Conservation (phyloP, 2,888 invertebrate species). For the Tromatobia lineatoria region DNA sequence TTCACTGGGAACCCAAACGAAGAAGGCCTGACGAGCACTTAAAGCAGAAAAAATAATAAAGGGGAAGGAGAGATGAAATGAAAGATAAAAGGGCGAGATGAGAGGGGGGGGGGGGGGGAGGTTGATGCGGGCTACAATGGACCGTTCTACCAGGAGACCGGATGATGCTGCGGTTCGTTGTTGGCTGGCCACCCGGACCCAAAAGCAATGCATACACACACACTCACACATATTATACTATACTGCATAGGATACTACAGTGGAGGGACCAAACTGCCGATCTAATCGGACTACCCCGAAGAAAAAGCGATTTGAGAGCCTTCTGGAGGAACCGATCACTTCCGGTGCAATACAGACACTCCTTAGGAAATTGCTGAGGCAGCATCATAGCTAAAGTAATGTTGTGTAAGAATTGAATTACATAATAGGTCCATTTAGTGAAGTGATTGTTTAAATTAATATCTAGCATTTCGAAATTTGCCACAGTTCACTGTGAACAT, state of each 20-base stretch:
- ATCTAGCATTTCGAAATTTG: not conserved
- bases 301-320: slow-evolving; percentile 51
- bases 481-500: too few relatives aligned
- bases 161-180: slow-evolving; percentile 75
- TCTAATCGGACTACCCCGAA: slow-evolving; percentile 67
- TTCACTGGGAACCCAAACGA: slow-evolving; percentile 31
- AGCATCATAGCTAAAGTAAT: too few relatives aligned
- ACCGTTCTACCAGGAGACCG: slow-evolving; percentile 66
- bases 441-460: not conserved
- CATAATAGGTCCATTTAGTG: not conserved
- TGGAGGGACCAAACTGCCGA: slow-evolving; percentile 67
- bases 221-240: not conserved
- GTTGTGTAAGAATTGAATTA: slow-evolving; percentile 1
- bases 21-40: slow-evolving; percentile 26
- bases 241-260: slow-evolving; percentile 16
- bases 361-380: not conserved
- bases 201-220: slow-evolving; percentile 50
- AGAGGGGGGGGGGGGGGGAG: slow-evolving; percentile 53
- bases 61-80: slow-evolving; percentile 65
- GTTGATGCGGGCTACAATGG: slow-evolving; percentile 64
- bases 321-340: slow-evolving; percentile 59
- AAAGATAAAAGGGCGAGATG: slow-evolving; percentile 71
- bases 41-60: slow-evolving; percentile 54
- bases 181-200: slow-evolving; percentile 62
- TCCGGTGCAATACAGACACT: slow-evolving; percentile 57